A percentile compares a stretch with the other conserved stretches of the same genome.
Conservation (phyloP, 2,888 invertebrate species). For the Furcula furcula region DNA sequence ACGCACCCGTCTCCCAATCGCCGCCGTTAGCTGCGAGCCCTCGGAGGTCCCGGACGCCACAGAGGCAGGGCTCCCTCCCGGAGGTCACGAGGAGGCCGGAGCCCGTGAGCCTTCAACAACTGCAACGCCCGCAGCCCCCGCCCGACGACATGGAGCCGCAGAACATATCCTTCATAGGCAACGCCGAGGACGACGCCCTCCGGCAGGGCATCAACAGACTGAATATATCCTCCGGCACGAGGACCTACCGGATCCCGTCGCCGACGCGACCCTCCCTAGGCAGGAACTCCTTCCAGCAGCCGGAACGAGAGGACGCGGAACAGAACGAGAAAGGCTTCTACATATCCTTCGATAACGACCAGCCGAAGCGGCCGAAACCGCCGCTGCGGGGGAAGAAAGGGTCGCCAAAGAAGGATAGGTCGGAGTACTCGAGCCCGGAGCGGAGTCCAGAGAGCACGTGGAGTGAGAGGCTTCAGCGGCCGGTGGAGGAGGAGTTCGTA, state of each 20-base stretch:
- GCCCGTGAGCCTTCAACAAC: conserved; percentile 77
- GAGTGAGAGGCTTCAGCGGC: conserved; percentile 42
- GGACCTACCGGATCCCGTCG: conserved; percentile 94
- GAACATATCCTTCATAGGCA: conserved; percentile 95
- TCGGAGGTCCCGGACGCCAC: conserved; percentile 69
- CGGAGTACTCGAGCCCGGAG: conserved; percentile 55
- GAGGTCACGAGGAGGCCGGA: conserved; percentile 48
- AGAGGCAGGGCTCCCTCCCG: conserved; percentile 79
- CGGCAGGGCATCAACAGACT: conserved; percentile 87
- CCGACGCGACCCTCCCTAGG: conserved; percentile 89
- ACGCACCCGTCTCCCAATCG: conserved; percentile 77
- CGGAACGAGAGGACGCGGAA: conserved; percentile 63
- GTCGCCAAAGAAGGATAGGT: conserved; percentile 88
- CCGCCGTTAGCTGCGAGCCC: conserved; percentile 73
- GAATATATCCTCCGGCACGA: conserved; percentile 92
- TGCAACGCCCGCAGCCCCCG: conserved; percentile 75
- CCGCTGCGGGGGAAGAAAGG: conserved; percentile 88
- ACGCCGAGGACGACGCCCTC: conserved; percentile 80
- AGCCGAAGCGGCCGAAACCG: conserved; percentile 94
- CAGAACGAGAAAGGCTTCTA: conserved; percentile 93
- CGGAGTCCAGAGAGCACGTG: conserved; percentile 55
- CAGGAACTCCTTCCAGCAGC: conserved; percentile 86
- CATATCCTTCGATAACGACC: conserved; percentile 95
- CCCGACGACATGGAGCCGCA: conserved; percentile 96
- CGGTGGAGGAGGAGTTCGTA: conserved; percentile 41